Evolutionary conservation across 2,888 invertebrate genomes (phyloP).

Genomic region (Onthophagus sagittarius): DNA sequence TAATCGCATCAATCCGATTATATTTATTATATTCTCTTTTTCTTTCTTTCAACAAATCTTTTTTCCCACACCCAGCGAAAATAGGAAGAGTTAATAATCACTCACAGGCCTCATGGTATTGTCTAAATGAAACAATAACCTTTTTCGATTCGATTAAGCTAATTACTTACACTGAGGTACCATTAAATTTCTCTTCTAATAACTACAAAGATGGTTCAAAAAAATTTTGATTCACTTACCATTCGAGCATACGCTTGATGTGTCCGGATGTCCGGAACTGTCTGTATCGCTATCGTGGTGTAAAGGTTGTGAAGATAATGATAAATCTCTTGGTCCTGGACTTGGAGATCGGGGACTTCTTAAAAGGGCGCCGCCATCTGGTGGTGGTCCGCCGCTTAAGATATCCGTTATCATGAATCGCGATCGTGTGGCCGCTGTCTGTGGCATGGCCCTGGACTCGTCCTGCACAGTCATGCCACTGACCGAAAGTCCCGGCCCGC

Average conservation of each 20-base stretch:
- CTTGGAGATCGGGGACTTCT: conserved; percentile 51
- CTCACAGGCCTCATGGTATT: not conserved
- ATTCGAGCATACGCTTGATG: conserved; percentile 54
- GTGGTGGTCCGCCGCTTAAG: conserved; percentile 59
- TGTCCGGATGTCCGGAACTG: conserved; percentile 54
- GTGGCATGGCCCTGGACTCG: conserved; percentile 48
- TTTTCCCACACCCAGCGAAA: not conserved
- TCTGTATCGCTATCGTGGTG: conserved; percentile 53
- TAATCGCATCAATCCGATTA: not conserved
- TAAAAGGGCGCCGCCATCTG: conserved; percentile 49
- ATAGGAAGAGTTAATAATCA: not conserved
- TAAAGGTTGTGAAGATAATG: conserved; percentile 49
- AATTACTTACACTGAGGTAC: not conserved
- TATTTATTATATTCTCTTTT: not conserved
- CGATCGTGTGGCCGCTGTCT: conserved; percentile 60
- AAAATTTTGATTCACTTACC: conserved; percentile 51
- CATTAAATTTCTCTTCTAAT: not conserved
- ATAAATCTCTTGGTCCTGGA: conserved; percentile 55
- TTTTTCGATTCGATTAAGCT: not conserved
- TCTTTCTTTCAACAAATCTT: not conserved
- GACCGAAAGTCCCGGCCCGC: conserved; percentile 42
- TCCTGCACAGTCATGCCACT: conserved; percentile 52
- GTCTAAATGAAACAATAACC: not conserved
- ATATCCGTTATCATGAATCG: conserved; percentile 91
- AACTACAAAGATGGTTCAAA: too few relatives aligned